These are phyloP conservation scores for Chaetodon auriga DNA, from an alignment of 2,113 vertebrate species.

Conservation along the genomic window DNA sequence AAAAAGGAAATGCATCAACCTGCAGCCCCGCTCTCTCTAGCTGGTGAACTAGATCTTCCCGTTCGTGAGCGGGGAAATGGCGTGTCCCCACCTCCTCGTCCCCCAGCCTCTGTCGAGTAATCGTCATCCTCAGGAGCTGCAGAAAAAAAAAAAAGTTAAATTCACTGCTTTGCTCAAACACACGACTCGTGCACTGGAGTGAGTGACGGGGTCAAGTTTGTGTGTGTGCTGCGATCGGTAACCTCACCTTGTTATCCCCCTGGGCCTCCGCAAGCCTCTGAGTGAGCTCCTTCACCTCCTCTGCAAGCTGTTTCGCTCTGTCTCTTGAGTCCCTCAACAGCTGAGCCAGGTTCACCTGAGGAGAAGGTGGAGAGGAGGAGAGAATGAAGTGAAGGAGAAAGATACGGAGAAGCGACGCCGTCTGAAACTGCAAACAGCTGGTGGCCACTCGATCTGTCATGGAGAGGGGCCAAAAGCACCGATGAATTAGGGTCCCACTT, in stretches of 20 bases:
- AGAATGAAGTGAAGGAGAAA: background rate
- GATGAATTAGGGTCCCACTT: background rate
- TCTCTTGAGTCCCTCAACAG: slow-evolving; percentile 93
- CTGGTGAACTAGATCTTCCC: slow-evolving; percentile 93
- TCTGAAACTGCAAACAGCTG: background rate
- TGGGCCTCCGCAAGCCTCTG: slow-evolving; percentile 94
- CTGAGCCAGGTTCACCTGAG: slow-evolving; percentile 93
- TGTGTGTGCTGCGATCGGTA: background rate
- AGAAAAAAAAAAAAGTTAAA: background rate
- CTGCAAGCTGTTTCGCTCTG: slow-evolving; percentile 88
- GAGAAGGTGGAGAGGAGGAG: slow-evolving; percentile 12
- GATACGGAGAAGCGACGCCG: background rate
- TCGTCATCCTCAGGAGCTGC: slow-evolving; percentile 97
- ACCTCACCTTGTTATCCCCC: slow-evolving; percentile 96
- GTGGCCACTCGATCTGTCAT: background rate
- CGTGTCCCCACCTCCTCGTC: slow-evolving; percentile 94
- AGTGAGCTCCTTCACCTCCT: slow-evolving; percentile 94
- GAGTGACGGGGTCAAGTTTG: background rate
- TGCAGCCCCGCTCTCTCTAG: slow-evolving; percentile 92
- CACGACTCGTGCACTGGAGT: no score
- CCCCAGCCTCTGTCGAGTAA: slow-evolving; percentile 95
- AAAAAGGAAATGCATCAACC: slow-evolving; percentile 72
- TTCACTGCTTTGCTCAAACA: background rate
- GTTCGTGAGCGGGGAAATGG: slow-evolving; percentile 95
- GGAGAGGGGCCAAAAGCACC: background rate